A percentile compares a stretch with the other conserved stretches of the same genome.
Evolutionary conservation across 2,888 invertebrate genomes (phyloP).

Genomic region (Dilophus febrilis): DNA sequence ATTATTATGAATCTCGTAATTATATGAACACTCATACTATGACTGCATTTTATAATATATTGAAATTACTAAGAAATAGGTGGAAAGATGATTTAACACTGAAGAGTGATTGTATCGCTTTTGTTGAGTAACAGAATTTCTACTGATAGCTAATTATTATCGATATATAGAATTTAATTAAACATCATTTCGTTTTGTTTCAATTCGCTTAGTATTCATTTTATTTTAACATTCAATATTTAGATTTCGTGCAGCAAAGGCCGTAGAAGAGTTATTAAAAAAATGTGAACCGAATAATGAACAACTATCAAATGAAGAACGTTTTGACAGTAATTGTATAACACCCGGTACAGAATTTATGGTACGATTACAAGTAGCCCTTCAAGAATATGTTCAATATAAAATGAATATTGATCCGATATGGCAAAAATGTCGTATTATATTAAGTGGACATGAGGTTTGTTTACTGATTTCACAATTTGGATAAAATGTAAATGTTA

Average conservation of each 20-base stretch:
- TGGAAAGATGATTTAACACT: too few relatives aligned
- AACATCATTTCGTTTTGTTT: too few relatives aligned
- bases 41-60: too few relatives aligned
- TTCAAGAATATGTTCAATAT: slow-evolving; percentile 69
- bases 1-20: too few relatives aligned
- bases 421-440: slow-evolving; percentile 75
- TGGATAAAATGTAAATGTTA: slow-evolving; percentile 2
- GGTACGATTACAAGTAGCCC: slow-evolving; percentile 69
- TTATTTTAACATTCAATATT: background rate
- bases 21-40: too few relatives aligned
- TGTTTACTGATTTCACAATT: slow-evolving; percentile 9
- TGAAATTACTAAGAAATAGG: too few relatives aligned
- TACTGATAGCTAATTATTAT: too few relatives aligned
- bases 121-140: too few relatives aligned
- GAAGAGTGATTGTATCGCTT: too few relatives aligned
- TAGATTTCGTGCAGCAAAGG: slow-evolving; percentile 77
- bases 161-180: too few relatives aligned
- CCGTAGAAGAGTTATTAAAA: slow-evolving; percentile 59
- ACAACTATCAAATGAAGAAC: slow-evolving; percentile 52
- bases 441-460: slow-evolving; percentile 87
- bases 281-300: slow-evolving; percentile 66
- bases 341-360: slow-evolving; percentile 94
- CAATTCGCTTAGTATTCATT: background rate
- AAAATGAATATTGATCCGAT: slow-evolving; percentile 71
- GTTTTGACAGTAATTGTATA: slow-evolving; percentile 96